phyloP scores from a whole-genome alignment of 1,140 invertebrate genomes.

The Lordiphosa collinella region DNA sequence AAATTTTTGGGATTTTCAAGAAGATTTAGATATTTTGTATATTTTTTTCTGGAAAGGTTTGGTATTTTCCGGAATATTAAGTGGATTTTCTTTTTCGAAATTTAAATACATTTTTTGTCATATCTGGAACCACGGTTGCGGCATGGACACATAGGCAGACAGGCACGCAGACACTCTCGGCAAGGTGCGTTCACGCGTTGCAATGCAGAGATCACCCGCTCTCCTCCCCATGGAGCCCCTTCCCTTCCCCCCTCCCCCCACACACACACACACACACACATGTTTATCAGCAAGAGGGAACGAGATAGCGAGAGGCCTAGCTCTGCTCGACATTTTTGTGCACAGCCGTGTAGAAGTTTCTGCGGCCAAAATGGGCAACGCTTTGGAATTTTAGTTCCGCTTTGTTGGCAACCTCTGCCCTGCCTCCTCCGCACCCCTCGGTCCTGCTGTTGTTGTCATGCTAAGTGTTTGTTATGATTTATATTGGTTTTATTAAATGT shows the following conservation, averaged over 20 bases:
- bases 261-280: not conserved
- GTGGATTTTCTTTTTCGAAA: too few species aligned
- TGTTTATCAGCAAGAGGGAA: slow-evolving; percentile 15
- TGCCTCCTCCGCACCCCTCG: not conserved
- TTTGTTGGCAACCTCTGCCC: slow-evolving; percentile 47
- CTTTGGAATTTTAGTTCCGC: slow-evolving; percentile 75
- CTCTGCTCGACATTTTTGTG: slow-evolving; percentile 50
- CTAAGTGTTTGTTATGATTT: slow-evolving; percentile 77
- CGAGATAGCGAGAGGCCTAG: not conserved
- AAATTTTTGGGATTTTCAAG: too few species aligned
- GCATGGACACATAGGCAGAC: slow-evolving; percentile 2
- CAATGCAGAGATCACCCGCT: slow-evolving; percentile 42
- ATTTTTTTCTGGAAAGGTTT: too few species aligned
- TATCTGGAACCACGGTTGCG: not conserved
- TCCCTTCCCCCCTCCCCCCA: not conserved
- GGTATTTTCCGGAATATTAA: too few species aligned
- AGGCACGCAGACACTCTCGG: slow-evolving; percentile 23
- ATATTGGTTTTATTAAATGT: slow-evolving; percentile 78
- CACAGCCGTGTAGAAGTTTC: slow-evolving; percentile 55
- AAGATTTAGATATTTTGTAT: too few species aligned
- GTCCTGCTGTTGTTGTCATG: slow-evolving; percentile 43
- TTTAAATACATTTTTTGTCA: too few species aligned
- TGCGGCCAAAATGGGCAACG: slow-evolving; percentile 72
- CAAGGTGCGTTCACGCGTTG: slow-evolving; percentile 73
- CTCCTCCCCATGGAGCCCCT: not conserved